Conservation (phyloP, 1,140 invertebrate genomes). For the Sycophila sp. region DNA sequence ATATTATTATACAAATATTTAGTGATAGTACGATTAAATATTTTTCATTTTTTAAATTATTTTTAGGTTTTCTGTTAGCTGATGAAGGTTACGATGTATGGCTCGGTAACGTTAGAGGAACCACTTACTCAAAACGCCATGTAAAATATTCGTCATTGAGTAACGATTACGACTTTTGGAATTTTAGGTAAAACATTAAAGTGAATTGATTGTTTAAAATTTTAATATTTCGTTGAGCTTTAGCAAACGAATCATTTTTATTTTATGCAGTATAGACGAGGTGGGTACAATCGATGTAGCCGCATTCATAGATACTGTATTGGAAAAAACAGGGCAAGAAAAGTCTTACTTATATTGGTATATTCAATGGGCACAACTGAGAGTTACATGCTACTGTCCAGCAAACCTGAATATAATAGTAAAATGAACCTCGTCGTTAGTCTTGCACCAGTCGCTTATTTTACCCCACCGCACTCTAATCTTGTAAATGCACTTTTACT, state of each 20-base stretch:
- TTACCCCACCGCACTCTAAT: not conserved
- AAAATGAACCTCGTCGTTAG: constrained; percentile 66
- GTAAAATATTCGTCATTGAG: constrained; percentile 42
- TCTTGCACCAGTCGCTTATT: constrained; percentile 67
- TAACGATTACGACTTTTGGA: constrained; percentile 54
- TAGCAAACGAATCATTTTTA: too few relatives aligned
- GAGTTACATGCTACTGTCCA: constrained; percentile 66
- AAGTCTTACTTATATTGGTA: constrained; percentile 71
- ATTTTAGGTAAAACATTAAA: constrained; percentile 57
- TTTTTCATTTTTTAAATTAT: too few relatives aligned
- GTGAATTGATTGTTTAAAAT: too few relatives aligned
- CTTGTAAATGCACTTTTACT: not conserved
- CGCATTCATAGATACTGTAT: constrained; percentile 68
- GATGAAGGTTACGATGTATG: constrained; percentile 67
- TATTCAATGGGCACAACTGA: constrained; percentile 77
- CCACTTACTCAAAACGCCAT: constrained; percentile 59
- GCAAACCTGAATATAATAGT: constrained; percentile 69
- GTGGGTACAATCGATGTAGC: constrained; percentile 65
- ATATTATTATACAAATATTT: too few relatives aligned
- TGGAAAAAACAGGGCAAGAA: constrained; percentile 60
- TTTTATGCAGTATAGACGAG: not conserved
- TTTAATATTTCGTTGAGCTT: too few relatives aligned
- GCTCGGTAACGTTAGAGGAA: constrained; percentile 66
- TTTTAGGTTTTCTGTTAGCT: constrained; percentile 49
- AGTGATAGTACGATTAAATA: too few relatives aligned